Conservation (phyloP, 2,797 vertebrate genomes). For the Centroberyx gerrardi region DNA sequence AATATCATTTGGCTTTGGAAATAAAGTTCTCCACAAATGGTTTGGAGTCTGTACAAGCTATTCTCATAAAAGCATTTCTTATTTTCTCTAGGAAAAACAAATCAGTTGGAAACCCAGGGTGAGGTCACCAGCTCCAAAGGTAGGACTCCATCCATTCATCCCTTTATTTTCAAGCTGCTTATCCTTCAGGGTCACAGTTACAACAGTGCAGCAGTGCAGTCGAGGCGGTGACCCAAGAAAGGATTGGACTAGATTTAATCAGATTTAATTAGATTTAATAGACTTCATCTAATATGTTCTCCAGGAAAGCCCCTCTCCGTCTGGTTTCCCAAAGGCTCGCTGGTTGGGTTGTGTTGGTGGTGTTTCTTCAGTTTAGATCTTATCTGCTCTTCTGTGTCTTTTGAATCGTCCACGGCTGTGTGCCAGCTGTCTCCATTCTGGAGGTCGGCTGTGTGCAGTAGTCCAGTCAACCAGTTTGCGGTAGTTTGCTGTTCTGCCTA, state of each 20-base stretch:
- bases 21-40: no score
- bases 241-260: neutral
- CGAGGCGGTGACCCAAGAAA: neutral
- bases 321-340: neutral
- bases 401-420: neutral
- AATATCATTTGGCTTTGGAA: slow-evolving; percentile 1
- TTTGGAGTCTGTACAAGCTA: no score
- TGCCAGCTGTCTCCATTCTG: neutral
- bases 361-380: slow-evolving; percentile 1
- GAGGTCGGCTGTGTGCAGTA: neutral
- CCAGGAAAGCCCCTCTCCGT: neutral
- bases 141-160: no score
- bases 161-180: neutral
- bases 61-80: slow-evolving; percentile 4
- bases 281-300: neutral
- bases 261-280: neutral
- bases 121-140: neutral
- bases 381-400: neutral
- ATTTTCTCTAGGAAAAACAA: slow-evolving; percentile 3
- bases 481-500: no score
- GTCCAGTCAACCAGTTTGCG: no score
- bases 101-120: neutral
- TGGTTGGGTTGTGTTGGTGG: neutral
- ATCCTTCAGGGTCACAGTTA: neutral
- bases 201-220: neutral